phyloP scores from a whole-genome alignment of 1,140 invertebrate species.

The Ylistrum balloti region DNA sequence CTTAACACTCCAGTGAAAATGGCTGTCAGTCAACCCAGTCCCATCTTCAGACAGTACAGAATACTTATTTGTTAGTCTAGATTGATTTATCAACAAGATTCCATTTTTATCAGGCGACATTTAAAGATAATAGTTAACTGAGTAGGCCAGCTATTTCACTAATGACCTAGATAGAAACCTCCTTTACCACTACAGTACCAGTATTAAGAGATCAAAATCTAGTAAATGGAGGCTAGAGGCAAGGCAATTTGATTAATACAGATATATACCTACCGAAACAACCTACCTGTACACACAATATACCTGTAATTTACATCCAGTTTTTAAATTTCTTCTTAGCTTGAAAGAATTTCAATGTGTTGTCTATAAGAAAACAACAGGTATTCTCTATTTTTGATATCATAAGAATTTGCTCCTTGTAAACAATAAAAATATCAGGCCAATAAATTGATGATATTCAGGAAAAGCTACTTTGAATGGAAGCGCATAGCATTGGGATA shows the following conservation, averaged over 20 bases:
- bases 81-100: slow-evolving; percentile 21
- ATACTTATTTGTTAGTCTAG: not conserved
- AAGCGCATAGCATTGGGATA: not conserved
- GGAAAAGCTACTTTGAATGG: not conserved
- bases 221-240: slow-evolving; percentile 37
- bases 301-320: not conserved
- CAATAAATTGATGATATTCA: not conserved
- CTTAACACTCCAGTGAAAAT: too few relatives aligned
- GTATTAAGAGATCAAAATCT: slow-evolving; percentile 35
- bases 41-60: too few relatives aligned
- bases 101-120: slow-evolving; percentile 2
- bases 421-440: not conserved
- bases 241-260: slow-evolving; percentile 40
- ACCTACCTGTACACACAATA: slow-evolving; percentile 18
- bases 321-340: not conserved
- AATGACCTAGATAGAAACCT: not conserved
- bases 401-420: not conserved
- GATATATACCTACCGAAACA: slow-evolving; percentile 27
- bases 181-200: not conserved
- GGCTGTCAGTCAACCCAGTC: too few relatives aligned
- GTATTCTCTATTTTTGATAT: not conserved
- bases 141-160: not conserved
- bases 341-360: not conserved
- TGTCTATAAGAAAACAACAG: too few relatives aligned
- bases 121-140: not conserved